These are phyloP conservation scores for Aramus guarauna DNA, from an alignment of 2,113 vertebrate species.

Conservation along the genomic window DNA sequence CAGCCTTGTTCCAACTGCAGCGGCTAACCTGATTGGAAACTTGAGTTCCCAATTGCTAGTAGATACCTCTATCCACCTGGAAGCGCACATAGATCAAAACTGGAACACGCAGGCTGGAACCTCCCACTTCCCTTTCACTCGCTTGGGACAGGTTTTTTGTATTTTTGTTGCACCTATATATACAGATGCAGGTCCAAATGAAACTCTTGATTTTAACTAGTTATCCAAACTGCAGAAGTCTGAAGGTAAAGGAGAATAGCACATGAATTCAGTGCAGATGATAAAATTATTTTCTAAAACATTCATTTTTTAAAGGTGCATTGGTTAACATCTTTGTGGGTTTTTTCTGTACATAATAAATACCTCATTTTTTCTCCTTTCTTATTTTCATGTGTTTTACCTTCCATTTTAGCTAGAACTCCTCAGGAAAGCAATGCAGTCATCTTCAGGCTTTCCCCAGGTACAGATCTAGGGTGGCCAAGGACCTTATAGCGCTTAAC, in stretches of 20 bases:
- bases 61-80: neutral
- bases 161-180: neutral
- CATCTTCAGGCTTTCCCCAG: neutral
- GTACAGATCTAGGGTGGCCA: neutral
- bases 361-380: neutral
- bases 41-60: neutral
- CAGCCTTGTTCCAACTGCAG: neutral
- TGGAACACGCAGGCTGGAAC: neutral
- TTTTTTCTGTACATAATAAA: neutral
- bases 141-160: fast-evolving
- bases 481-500: neutral
- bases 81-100: neutral
- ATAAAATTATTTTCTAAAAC: neutral
- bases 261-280: neutral
- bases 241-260: neutral
- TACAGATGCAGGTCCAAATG: neutral
- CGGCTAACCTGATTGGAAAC: neutral
- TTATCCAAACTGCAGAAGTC: neutral
- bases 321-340: neutral
- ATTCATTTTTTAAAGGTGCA: neutral
- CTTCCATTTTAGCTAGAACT: neutral
- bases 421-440: neutral
- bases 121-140: neutral
- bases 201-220: neutral
- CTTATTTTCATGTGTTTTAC: neutral